Base-by-base conservation (phyloP, 1,140 invertebrate genomes). In the Eubasilissa regina region DNA sequence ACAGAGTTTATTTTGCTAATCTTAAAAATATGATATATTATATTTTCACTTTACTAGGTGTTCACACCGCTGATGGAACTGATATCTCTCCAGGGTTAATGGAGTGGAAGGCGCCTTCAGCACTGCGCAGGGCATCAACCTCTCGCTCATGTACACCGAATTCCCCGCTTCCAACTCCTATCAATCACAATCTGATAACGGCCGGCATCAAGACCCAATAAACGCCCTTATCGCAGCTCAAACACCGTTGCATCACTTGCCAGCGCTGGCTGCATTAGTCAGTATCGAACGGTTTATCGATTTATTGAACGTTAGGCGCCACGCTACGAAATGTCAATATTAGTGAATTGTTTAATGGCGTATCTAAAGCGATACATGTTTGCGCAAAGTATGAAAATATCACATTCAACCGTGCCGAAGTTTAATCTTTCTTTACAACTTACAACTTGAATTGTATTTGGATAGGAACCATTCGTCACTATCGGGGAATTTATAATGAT, bases 281-380 rank as follows among this genome's bases (percentile, higher is more conserved):
- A 12, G 51, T 72, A 72, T 19, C 51, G 17, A 35, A 35, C 25
- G 17, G 35, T 75, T 60, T 75, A 75, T 75, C 73, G 56, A 62
- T 47, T 75, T 75, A 48, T 60, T 51, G 56, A 75, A 75, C 12
- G 56, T 58, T 75, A 62, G 73, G 73, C 73, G 73, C 73, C 73
- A 62, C 11, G 11, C 25, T 62, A 35, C 17, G 58, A 51, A 66
- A 66, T 51, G 66, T 70, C 66, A 70, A 70, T 70, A 70, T 70
- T 70, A 25, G 66, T 70, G 66, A 48, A 70, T 70, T 70, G 66
- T 70, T 70, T 70, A 51, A 48, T 70, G 45, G 47, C 17, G 11
- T 12, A 4, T 3, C 8, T 51, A 51, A 35, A 35, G 25, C 25
- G 25, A 6, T 35, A 35, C 25, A 6, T 35, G 25, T 35, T 35